Evolutionary conservation across 53 echinoderm and acorn worm genomes (phyloP), one percentile per base, ranked within the genome.

Genomic region (Holothuria leucospilota): DNA sequence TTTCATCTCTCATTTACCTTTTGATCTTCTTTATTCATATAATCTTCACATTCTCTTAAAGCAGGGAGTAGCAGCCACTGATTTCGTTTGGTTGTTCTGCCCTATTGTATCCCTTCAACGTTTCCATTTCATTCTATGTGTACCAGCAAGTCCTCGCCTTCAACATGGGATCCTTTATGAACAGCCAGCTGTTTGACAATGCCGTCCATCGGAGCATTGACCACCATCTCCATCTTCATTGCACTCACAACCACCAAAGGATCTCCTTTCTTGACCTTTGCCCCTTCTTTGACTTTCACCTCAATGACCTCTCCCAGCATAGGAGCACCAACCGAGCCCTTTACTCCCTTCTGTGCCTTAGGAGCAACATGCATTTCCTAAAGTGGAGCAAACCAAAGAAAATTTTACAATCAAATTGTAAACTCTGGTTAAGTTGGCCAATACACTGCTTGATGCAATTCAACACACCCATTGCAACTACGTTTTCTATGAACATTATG

Each of bases 191-290:
- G 64, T 79, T 93, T 95, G 88, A 97, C 90, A 14, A 69, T 86
- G 13, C 98, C 98, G 11, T 92, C 84, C 16, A 93, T 62, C 0
- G 98, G 98, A 29, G 98, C 93, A 30, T 91, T 92, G 58, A 95
- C 93, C 9, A 97, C 95, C 98, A 97, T 97, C 89, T 97, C 98
- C 98, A 97, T 97, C 93, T 97, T 97, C 98, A 97, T 97, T 62
- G 98, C 98, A 59, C 98, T 97, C 64, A 97, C 86, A 39, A 97
- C 77, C 25, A 95, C 95, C 24, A 97, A 63, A 14, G 98, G 95
- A 40, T 88, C 91, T 42, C 95, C 98, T 70, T 95, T 97, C 75
- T 91, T 88, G 15, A 97, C 93, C 64, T 90, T 91, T 26, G 95
- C 95, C 0, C 95, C 95, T 28, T 72, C 65, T 73, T 95, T 90